A percentile compares a stretch with the other conserved stretches of the same genome.
phyloP scores from a whole-genome alignment of 2,888 invertebrate genomes.

The Megaustenia siamemsis region DNA sequence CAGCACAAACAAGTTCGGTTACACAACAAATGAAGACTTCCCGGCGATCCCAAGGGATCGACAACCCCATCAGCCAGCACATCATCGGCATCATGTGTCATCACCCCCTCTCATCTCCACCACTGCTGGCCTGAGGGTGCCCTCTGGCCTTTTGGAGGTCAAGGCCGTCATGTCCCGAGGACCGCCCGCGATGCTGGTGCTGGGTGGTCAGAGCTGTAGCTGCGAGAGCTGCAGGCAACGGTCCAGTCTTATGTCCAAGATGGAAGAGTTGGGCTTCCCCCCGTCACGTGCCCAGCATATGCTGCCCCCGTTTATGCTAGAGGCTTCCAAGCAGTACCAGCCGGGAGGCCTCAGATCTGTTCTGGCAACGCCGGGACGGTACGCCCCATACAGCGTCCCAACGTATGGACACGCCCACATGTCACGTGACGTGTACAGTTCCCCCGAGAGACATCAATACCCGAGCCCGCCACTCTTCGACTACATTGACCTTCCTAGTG shows the following conservation, averaged over 20 bases:
- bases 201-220: conserved; percentile 36
- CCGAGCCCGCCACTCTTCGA: conserved; percentile 40
- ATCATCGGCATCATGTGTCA: conserved; percentile 6
- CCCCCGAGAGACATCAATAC: conserved; percentile 40
- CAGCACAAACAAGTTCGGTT: conserved; percentile 8
- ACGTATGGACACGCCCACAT: conserved; percentile 22
- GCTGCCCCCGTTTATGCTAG: conserved; percentile 29
- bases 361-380: conserved; percentile 26
- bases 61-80: conserved; percentile 30
- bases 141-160: background rate
- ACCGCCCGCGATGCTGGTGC: conserved; percentile 32
- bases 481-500: conserved; percentile 23
- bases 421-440: conserved; percentile 16
- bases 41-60: conserved; percentile 3
- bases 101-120: conserved; percentile 37
- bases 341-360: conserved; percentile 10
- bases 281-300: conserved; percentile 41
- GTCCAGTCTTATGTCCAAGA: conserved; percentile 46
- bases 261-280: conserved; percentile 50
- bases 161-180: conserved; percentile 6
- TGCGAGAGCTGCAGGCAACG: conserved; percentile 49
- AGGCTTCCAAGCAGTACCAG: conserved; percentile 41
- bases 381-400: conserved; percentile 32
- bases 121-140: conserved; percentile 1
- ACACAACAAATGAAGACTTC: conserved; percentile 7